Conservation (phyloP, 2,113 vertebrate species). For the Microtus ochrogaster region DNA sequence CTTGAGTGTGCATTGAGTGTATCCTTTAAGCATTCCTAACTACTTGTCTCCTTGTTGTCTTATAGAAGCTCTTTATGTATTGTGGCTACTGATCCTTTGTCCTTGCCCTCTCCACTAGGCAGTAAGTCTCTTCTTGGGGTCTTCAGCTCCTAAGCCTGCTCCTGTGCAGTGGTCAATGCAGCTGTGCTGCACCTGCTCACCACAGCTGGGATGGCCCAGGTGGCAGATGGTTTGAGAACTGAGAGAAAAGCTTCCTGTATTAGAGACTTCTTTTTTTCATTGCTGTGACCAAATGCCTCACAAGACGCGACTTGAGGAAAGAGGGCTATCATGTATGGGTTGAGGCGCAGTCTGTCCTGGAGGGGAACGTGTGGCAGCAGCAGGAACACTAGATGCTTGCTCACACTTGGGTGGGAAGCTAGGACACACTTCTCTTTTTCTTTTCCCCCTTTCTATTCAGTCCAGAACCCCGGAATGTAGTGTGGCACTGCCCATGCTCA, state of each 20-base stretch:
- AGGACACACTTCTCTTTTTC: not conserved
- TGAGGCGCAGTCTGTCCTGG: not conserved
- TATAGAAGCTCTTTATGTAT: not conserved
- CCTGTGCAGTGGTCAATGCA: rapidly evolving
- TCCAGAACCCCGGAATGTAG: no score
- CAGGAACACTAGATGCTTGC: not conserved
- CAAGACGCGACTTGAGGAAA: no score
- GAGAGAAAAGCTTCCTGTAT: not conserved
- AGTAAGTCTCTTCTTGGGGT: no score
- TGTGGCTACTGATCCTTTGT: no score
- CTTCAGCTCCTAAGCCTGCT: no score
- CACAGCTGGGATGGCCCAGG: rapidly evolving
- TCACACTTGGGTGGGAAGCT: not conserved
- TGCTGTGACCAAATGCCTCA: not conserved
- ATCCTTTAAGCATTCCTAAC: not conserved
- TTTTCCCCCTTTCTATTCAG: not conserved
- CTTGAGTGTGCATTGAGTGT: not conserved
- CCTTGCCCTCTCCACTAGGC: not conserved
- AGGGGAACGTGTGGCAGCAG: not conserved
- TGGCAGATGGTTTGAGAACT: not conserved
- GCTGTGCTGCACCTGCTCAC: rapidly evolving
- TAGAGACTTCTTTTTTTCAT: no score
- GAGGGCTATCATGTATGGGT: not conserved
- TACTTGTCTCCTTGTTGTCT: not conserved
- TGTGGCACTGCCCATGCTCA: not conserved